These are phyloP conservation scores for Peromyscus polionotus DNA, from an alignment of 2,113 vertebrate species.

Conservation along the genomic window DNA sequence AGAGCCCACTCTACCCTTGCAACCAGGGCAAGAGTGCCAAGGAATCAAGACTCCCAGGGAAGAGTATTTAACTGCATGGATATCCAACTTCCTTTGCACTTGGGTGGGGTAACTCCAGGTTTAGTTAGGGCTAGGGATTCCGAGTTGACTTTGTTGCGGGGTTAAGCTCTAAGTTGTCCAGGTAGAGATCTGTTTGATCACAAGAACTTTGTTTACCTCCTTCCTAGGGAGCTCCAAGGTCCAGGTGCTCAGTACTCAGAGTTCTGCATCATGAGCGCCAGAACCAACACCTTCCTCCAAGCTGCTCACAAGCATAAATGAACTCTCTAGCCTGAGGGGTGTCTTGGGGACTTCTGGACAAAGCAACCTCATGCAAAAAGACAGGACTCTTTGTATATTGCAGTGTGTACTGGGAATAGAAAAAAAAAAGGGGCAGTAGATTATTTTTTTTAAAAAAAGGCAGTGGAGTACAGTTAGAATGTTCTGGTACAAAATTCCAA, in stretches of 20 bases:
- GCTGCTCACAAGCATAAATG: neutral
- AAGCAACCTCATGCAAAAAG: neutral
- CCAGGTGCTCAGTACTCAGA: neutral
- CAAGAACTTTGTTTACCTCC: neutral
- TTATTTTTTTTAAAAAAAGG: too few relatives aligned
- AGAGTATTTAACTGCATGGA: neutral
- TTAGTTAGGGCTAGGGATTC: neutral
- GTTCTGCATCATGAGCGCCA: neutral
- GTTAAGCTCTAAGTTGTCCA: neutral
- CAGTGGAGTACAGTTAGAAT: neutral
- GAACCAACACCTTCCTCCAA: neutral
- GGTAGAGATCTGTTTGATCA: neutral
- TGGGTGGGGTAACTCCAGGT: neutral
- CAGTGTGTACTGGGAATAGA: neutral
- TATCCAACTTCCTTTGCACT: neutral
- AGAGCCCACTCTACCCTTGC: neutral
- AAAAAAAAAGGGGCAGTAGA: too few relatives aligned
- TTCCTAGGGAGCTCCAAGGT: neutral
- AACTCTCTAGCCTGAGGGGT: neutral
- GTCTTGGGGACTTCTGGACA: neutral
- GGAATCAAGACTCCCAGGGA: neutral
- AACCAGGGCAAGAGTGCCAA: neutral
- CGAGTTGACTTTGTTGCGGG: neutral
- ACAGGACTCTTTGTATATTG: neutral
- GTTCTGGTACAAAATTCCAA: neutral